Conservation (phyloP, 2,797 vertebrate genomes). For the Bradypus variegatus region DNA sequence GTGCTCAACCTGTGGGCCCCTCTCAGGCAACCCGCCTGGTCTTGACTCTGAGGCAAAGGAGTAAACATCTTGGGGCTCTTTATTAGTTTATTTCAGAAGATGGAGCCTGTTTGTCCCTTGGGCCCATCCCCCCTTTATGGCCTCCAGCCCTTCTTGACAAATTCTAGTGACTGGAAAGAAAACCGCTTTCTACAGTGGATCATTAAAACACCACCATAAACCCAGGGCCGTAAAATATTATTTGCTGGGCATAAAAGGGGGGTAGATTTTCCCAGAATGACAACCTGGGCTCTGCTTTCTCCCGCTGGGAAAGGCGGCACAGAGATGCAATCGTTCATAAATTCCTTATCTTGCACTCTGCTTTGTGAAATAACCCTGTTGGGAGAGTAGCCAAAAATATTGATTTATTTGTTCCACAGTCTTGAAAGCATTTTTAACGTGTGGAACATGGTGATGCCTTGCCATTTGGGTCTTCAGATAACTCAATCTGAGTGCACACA, state of each 20-base stretch:
- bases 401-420: slow-evolving; percentile 57
- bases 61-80: slow-evolving; percentile 85
- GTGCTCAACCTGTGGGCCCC: slow-evolving; percentile 32
- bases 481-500: slow-evolving; percentile 25
- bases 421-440: slow-evolving; percentile 49
- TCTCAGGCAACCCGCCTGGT: slow-evolving; percentile 42
- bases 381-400: slow-evolving; percentile 58
- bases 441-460: background rate
- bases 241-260: slow-evolving; percentile 76
- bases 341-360: slow-evolving; percentile 62
- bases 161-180: slow-evolving; percentile 78
- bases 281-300: slow-evolving; percentile 49
- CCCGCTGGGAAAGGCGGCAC: slow-evolving; percentile 44
- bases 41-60: slow-evolving; percentile 69
- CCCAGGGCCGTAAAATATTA: slow-evolving; percentile 79
- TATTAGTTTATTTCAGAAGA: slow-evolving; percentile 92
- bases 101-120: slow-evolving; percentile 89
- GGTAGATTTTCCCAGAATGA: slow-evolving; percentile 70
- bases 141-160: slow-evolving; percentile 80
- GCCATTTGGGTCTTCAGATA: slow-evolving; percentile 36
- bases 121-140: slow-evolving; percentile 79
- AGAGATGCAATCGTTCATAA: slow-evolving; percentile 60
- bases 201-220: slow-evolving; percentile 78
- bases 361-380: slow-evolving; percentile 54
- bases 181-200: slow-evolving; percentile 76